A percentile compares a stretch with the other conserved stretches of the same genome.
Evolutionary conservation across 2,888 invertebrate genomes (phyloP).

Genomic region (Diarsia rubi): DNA sequence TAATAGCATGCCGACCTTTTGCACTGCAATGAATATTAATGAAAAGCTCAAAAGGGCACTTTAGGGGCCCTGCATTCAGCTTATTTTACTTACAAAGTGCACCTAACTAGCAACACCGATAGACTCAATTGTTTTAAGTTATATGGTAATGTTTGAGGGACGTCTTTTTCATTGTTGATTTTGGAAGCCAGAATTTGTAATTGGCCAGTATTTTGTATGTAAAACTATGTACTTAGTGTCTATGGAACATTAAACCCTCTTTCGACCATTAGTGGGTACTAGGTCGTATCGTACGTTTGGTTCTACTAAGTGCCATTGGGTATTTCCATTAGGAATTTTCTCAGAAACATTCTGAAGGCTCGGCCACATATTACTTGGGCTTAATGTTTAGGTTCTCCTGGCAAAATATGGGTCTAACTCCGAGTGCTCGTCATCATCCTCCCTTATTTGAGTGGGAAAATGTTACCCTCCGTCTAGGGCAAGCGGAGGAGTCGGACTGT

Average conservation of each 20-base stretch:
- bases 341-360: neutral
- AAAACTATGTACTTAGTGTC: neutral
- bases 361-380: neutral
- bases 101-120: constrained; percentile 34
- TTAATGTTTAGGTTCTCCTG: neutral
- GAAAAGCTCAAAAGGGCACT: constrained; percentile 63
- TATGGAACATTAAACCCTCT: neutral
- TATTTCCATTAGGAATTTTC: constrained; percentile 5
- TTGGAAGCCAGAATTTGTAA: neutral
- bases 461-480: too few relatives aligned
- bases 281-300: neutral
- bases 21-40: constrained; percentile 66
- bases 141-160: constrained; percentile 10
- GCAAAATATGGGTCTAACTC: neutral
- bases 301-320: constrained; percentile 9
- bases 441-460: too few relatives aligned
- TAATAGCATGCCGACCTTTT: constrained; percentile 61
- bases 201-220: neutral
- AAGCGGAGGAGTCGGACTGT: too few relatives aligned
- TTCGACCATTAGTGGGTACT: constrained; percentile 16
- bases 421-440: neutral
- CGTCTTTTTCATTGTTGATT: neutral
- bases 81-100: constrained; percentile 67
- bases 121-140: constrained; percentile 45
- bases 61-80: constrained; percentile 44